These are phyloP conservation scores for Caenorhabditis doughertyi DNA, from an alignment of 2,888 invertebrate genomes.

Conservation along the genomic window DNA sequence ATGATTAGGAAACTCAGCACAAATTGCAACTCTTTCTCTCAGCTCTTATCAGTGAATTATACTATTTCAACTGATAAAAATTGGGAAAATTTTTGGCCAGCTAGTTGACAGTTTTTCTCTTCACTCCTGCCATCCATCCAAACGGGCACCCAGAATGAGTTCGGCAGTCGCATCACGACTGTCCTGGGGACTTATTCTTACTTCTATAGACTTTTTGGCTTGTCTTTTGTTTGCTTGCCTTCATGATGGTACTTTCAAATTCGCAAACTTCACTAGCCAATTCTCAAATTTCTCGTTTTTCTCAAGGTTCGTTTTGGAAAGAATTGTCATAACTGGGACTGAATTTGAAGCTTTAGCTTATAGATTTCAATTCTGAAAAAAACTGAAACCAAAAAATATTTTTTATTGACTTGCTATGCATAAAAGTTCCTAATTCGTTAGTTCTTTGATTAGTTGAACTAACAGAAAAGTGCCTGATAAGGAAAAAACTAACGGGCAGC, in stretches of 20 bases:
- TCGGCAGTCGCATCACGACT: slow-evolving; percentile 61
- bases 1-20: background rate
- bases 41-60: background rate
- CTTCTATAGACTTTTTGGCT: slow-evolving; percentile 63
- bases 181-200: slow-evolving; percentile 67
- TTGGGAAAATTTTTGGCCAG: background rate
- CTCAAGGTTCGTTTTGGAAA: slow-evolving; percentile 61
- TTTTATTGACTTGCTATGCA: too few relatives aligned
- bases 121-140: background rate
- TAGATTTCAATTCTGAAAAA: too few relatives aligned
- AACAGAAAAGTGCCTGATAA: too few relatives aligned
- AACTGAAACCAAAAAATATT: too few relatives aligned
- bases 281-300: slow-evolving; percentile 74
- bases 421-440: too few relatives aligned
- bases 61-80: background rate
- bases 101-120: background rate
- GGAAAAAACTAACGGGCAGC: too few relatives aligned
- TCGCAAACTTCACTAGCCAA: slow-evolving; percentile 72
- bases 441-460: too few relatives aligned
- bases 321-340: background rate
- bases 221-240: slow-evolving; percentile 69
- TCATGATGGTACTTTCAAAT: slow-evolving; percentile 71
- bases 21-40: background rate
- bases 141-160: slow-evolving; percentile 26
- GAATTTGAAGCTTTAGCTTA: background rate